phyloP scores from a whole-genome alignment of 2,888 invertebrate genomes.

The Ellobium chinense region DNA sequence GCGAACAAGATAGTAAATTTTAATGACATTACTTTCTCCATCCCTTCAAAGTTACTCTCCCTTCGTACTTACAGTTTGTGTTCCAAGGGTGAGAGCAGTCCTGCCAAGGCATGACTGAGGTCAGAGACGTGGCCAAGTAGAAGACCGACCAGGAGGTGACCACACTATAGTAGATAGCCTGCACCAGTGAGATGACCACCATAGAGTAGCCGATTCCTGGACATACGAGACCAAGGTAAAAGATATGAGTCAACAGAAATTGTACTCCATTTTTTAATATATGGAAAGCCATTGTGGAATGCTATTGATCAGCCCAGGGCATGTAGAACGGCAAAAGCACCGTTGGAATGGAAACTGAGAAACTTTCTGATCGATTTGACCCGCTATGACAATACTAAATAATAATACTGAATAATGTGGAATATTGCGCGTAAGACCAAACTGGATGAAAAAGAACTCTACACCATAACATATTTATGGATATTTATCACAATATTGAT shows the following conservation, averaged over 20 bases:
- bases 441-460: too few species aligned
- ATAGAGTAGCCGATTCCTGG: slow-evolving; percentile 76
- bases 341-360: too few species aligned
- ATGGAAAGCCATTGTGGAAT: background rate
- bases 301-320: background rate
- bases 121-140: slow-evolving; percentile 76
- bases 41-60: too few species aligned
- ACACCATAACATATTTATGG: too few species aligned
- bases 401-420: too few species aligned
- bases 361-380: too few species aligned
- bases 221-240: too few species aligned
- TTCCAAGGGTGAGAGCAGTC: slow-evolving; percentile 75
- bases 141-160: slow-evolving; percentile 77
- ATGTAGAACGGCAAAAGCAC: background rate
- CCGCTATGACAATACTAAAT: too few species aligned
- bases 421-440: too few species aligned
- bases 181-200: slow-evolving; percentile 72
- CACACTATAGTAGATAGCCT: slow-evolving; percentile 77
- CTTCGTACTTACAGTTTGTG: slow-evolving; percentile 66
- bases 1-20: too few species aligned
- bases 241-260: background rate
- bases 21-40: too few species aligned
- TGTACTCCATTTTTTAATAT: background rate
- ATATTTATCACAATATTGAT: too few species aligned
- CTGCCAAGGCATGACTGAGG: slow-evolving; percentile 74